Evolutionary conservation across 2,113 vertebrate genomes (phyloP).

Genomic region (Stegastes partitus): DNA sequence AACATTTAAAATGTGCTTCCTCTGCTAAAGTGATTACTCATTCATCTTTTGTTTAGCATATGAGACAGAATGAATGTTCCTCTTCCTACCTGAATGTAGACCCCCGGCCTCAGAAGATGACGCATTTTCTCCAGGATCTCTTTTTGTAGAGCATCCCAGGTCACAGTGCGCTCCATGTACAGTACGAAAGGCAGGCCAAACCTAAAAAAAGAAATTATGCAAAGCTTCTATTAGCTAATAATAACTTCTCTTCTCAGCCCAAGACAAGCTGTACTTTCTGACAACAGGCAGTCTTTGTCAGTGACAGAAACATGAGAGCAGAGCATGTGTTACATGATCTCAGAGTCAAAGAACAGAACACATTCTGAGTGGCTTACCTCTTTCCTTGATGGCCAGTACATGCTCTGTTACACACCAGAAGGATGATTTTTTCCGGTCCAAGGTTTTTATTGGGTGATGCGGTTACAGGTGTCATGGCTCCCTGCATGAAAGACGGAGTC

Average conservation of each 20-base stretch:
- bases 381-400: conserved; percentile 95
- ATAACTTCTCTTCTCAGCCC: not conserved
- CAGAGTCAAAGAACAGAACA: not conserved
- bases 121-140: conserved; percentile 99
- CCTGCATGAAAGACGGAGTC: conserved; percentile 88
- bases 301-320: not conserved
- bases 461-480: conserved; percentile 80
- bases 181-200: conserved; percentile 97
- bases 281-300: too few species aligned
- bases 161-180: conserved; percentile 94
- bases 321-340: not conserved
- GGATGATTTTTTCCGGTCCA: conserved; percentile 89
- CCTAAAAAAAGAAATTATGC: conserved; percentile 72
- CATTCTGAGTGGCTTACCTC: conserved; percentile 83
- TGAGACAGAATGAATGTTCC: not conserved
- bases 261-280: not conserved
- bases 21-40: not conserved
- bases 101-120: conserved; percentile 93
- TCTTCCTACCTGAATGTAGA: conserved; percentile 92
- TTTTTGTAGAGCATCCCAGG: conserved; percentile 97
- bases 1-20: not conserved
- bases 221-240: not conserved
- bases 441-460: conserved; percentile 85
- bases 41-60: not conserved
- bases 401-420: conserved; percentile 95